These are phyloP conservation scores for Choloepus didactylus DNA, from an alignment of 2,797 vertebrate genomes.

Conservation along the genomic window DNA sequence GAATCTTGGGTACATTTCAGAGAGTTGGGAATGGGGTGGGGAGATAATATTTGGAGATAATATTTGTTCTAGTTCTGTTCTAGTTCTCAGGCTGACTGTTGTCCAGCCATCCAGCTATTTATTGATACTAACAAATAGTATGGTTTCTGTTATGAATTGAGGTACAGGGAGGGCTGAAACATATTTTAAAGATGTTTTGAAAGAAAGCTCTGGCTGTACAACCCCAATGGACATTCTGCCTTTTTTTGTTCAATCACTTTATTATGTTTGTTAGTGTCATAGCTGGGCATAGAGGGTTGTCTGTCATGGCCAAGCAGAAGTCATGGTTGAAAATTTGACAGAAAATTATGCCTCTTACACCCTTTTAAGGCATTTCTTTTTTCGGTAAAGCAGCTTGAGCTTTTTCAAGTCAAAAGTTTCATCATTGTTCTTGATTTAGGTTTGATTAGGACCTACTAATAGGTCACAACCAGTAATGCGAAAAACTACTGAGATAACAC, in stretches of 20 bases:
- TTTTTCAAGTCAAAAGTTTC: not conserved
- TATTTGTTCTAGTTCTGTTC: not conserved
- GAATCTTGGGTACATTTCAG: not conserved
- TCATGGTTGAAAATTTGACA: not conserved
- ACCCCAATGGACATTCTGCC: not conserved
- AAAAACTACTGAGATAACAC: not conserved
- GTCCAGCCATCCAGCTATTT: not conserved
- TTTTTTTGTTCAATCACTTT: not conserved
- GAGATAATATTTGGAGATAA: not conserved
- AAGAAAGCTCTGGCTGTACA: not conserved
- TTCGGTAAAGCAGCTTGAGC: not conserved
- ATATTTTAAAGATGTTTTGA: slow-evolving; percentile 2
- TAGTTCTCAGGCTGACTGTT: not conserved
- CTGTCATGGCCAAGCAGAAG: not conserved
- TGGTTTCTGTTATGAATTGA: not conserved
- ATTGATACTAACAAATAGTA: not conserved
- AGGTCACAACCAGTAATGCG: not conserved
- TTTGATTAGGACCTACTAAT: slow-evolving; percentile 5
- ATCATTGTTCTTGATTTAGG: not conserved
- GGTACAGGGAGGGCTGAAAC: not conserved
- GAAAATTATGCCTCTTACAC: not conserved
- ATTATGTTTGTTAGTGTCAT: not conserved
- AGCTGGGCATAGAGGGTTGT: not conserved
- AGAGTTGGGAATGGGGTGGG: not conserved
- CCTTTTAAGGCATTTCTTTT: slow-evolving; percentile 24